Percentiles rank a stretch among this genome's conserved stretches.
Evolutionary conservation across 1,140 invertebrate species (phyloP).

Genomic region (Zaprionus lachaisei): DNA sequence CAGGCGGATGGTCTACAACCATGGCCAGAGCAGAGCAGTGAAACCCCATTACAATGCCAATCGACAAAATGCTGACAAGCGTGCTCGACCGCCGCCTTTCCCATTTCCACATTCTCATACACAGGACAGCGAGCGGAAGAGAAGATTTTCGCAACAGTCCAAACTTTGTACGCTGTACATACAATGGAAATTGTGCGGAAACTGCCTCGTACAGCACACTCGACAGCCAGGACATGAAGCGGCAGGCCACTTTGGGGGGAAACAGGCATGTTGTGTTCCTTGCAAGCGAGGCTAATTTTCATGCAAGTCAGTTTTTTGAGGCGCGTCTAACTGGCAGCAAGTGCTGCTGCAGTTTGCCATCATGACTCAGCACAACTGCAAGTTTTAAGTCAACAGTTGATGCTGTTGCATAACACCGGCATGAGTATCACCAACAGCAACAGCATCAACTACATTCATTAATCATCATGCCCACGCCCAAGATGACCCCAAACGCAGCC

Average conservation of each 20-base stretch:
- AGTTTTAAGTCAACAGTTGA: constrained; percentile 24
- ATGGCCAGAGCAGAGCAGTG: not conserved
- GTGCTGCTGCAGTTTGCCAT: constrained; percentile 11
- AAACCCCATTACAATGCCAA: constrained; percentile 73
- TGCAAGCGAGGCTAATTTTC: constrained; percentile 12
- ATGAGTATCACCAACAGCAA: constrained; percentile 18
- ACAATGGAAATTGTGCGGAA: constrained; percentile 57
- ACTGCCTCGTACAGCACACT: constrained; percentile 22
- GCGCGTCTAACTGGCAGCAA: constrained; percentile 7
- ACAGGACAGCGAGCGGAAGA: constrained; percentile 14
- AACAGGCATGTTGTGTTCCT: not conserved
- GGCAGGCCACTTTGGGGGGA: not conserved
- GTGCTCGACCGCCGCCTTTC: constrained; percentile 19
- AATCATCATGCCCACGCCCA: constrained; percentile 56
- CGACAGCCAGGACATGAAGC: constrained; percentile 22
- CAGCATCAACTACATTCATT: constrained; percentile 60
- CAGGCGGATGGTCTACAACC: not conserved
- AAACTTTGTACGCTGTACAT: constrained; percentile 36
- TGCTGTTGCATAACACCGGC: constrained; percentile 33
- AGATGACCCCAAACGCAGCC: constrained; percentile 53
- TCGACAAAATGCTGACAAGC: constrained; percentile 69
- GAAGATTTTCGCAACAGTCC: constrained; percentile 45
- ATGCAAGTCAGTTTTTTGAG: constrained; percentile 51
- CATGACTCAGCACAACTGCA: constrained; percentile 24
- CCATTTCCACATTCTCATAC: constrained; percentile 1